phyloP scores from a whole-genome alignment of 2,113 vertebrate species.

The Thunnus maccoyii region DNA sequence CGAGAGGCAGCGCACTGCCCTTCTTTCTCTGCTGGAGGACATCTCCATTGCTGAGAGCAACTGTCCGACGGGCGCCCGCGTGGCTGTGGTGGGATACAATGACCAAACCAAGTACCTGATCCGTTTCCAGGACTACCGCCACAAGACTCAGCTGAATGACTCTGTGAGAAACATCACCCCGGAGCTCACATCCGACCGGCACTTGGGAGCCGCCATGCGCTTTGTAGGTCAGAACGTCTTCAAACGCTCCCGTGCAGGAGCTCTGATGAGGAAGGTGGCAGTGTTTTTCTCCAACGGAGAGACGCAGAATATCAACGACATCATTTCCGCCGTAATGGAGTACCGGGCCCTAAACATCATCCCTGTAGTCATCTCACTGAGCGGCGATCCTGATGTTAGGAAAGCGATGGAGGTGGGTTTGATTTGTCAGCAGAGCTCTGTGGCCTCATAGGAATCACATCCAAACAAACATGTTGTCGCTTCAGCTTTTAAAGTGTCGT shows the following conservation, averaged over 20 bases:
- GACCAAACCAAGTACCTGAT: slow-evolving; percentile 84
- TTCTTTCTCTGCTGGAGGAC: slow-evolving; percentile 83
- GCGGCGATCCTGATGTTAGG: slow-evolving; percentile 64
- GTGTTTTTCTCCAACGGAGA: slow-evolving; percentile 86
- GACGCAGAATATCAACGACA: slow-evolving; percentile 60
- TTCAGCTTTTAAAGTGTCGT: no score
- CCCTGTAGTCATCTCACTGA: slow-evolving; percentile 86
- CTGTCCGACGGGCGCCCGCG: slow-evolving; percentile 88
- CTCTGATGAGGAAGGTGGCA: slow-evolving; percentile 88
- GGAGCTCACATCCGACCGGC: slow-evolving; percentile 78
- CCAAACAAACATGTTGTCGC: no score
- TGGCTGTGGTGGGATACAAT: slow-evolving; percentile 87
- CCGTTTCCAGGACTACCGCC: slow-evolving; percentile 88
- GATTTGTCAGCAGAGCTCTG: no score
- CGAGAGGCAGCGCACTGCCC: slow-evolving; percentile 85
- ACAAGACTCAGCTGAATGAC: slow-evolving; percentile 78
- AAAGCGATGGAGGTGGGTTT: slow-evolving; percentile 82
- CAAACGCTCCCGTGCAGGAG: slow-evolving; percentile 85
- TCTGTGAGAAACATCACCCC: slow-evolving; percentile 81
- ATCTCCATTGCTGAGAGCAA: slow-evolving; percentile 87
- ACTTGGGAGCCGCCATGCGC: slow-evolving; percentile 88
- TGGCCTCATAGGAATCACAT: no score
- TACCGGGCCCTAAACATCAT: slow-evolving; percentile 84
- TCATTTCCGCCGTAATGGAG: slow-evolving; percentile 87
- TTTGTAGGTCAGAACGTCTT: slow-evolving; percentile 90